phyloP scores from a whole-genome alignment of 1,140 invertebrate species.

The Drosophila subobscura region DNA sequence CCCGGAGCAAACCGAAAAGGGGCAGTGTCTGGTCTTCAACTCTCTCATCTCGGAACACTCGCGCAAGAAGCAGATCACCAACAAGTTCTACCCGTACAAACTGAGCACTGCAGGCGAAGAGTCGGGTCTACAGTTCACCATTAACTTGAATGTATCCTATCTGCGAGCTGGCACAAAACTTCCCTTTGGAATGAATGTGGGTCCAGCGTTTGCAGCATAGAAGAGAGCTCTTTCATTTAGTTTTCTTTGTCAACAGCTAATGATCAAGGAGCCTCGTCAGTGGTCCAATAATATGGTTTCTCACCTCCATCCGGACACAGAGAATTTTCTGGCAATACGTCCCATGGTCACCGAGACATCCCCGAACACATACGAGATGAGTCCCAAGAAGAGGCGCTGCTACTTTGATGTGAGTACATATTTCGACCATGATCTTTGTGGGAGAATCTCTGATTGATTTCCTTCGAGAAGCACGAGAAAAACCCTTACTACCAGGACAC shows the following conservation, averaged over 20 bases:
- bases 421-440: too few species aligned
- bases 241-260: constrained; percentile 32
- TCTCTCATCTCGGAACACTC: constrained; percentile 68
- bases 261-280: constrained; percentile 63
- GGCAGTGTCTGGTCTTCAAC: constrained; percentile 70
- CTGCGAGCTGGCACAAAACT: background rate
- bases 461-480: constrained; percentile 39
- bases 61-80: constrained; percentile 57
- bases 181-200: constrained; percentile 55
- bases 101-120: constrained; percentile 62
- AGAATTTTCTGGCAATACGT: constrained; percentile 63
- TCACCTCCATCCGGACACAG: constrained; percentile 53
- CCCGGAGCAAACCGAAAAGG: constrained; percentile 59
- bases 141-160: constrained; percentile 41
- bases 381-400: constrained; percentile 45
- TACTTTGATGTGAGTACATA: constrained; percentile 57
- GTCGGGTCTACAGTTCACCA: constrained; percentile 55
- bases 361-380: constrained; percentile 33
- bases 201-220: background rate
- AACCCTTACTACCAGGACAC: constrained; percentile 36
- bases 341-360: constrained; percentile 53
- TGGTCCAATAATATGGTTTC: constrained; percentile 52
- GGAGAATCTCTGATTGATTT: background rate
- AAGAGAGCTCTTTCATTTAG: background rate
- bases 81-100: constrained; percentile 61